Evolutionary conservation across 2,888 invertebrate genomes (phyloP), one percentile per base, ranked within the genome.

Genomic region (Electrophaes corylata): DNA sequence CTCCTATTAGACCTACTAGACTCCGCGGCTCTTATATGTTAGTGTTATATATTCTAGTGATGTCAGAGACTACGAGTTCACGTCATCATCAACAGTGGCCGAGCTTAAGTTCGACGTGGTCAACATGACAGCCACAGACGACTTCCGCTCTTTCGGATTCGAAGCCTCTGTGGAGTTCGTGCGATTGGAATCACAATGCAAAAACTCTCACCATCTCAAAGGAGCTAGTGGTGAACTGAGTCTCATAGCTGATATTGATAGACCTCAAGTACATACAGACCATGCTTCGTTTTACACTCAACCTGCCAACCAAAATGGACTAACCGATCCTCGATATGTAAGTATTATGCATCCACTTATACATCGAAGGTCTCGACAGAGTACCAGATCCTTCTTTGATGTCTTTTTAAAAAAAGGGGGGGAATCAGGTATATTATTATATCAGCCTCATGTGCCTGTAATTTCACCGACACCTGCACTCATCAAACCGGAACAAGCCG

Each of bases 101-200:
- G 97, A 97, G 79, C 92, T 98, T 33, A 94, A 95, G 72, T 97
- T 98, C 75, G 95, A 95, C 66, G 95, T 97, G 12, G 93, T 94
- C 55, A 95, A 95, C 70, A 97, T 98, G 98, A 94, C 95, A 62
- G 94, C 97, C 1, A 90, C 95, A 14, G 97, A 98, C 75, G 96
- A 98, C 91, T 97, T 96, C 79, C 94, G 96, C 57, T 95, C 95
- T 45, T 93, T 97, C 67, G 95, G 95, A 76, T 96, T 98, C 82
- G 96, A 97, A 81, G 97, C 96, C 4, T 94, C 94, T 39, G 97
- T 96, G 84, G 96, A 96, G 78, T 97, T 97, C 71, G 92, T 96
- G 10, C 93, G 95, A 72, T 90, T 94, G 43, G 94, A 94, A n/a
- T 93, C 94, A 0, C 93, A 93, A 19, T 97, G 97, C 76, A 93